Conservation (phyloP, 1,140 invertebrate genomes). For the Euura saliciscinereae region DNA sequence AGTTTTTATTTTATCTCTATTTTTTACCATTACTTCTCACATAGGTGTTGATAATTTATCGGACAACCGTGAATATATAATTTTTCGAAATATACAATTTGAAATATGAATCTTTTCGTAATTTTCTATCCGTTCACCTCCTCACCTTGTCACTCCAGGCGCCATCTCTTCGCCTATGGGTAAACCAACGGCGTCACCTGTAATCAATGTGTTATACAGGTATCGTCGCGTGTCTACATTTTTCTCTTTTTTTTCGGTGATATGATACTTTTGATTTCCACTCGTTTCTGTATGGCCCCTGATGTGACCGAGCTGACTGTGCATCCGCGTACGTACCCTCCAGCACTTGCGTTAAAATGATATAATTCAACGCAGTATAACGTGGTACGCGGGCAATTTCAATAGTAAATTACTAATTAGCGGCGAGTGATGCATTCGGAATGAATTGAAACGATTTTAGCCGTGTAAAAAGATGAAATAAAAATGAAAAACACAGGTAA, state of each 20-base stretch:
- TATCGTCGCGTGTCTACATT: neutral
- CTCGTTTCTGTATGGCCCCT: too few relatives aligned
- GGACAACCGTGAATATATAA: neutral
- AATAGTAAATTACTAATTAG: slow-evolving; percentile 1
- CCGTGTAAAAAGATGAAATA: too few relatives aligned
- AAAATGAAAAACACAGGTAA: too few relatives aligned
- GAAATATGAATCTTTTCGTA: neutral
- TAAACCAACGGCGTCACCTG: neutral
- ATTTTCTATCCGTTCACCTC: neutral
- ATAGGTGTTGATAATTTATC: neutral
- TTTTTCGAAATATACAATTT: neutral
- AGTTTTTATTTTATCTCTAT: too few relatives aligned
- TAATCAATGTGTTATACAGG: neutral
- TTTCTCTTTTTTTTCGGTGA: too few relatives aligned
- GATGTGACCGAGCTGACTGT: too few relatives aligned
- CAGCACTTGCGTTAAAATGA: too few relatives aligned
- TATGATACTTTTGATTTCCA: too few relatives aligned
- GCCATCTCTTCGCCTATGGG: slow-evolving; percentile 3
- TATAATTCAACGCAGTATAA: too few relatives aligned
- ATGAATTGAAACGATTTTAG: neutral
- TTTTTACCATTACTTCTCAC: too few relatives aligned
- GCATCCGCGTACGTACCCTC: too few relatives aligned
- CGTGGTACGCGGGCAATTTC: neutral
- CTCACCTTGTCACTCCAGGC: neutral
- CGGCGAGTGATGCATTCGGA: neutral